Evolutionary conservation across 2,888 invertebrate species (phyloP), one percentile per base, ranked within the genome.

Genomic region (Deilephila elpenor): DNA sequence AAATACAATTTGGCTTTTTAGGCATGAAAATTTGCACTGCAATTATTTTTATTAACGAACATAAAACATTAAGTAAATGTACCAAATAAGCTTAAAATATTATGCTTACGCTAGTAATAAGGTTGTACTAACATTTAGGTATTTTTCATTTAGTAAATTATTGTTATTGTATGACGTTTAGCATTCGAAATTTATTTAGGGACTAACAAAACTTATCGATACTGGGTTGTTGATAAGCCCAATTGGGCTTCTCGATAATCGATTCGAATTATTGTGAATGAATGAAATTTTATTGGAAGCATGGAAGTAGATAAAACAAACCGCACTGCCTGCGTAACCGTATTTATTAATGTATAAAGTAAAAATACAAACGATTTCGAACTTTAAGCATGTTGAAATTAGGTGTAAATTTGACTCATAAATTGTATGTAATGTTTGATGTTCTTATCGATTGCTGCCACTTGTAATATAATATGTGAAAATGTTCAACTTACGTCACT

Each of bases 1-100:
- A 59, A 71, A 71, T 71, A 80, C 88, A 89, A 89, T 90, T 90
- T 90, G 90, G 89, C 89, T 89, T 86, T 78, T 86, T 88, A 88
- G 87, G 87, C 74, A 75, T 83, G 79, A 73, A 77, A 77, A 75
- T 76, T 80, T 75, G 80, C 81, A 88, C 84, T 84, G 80, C 84
- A 79, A 81, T 81, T 81, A 80, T 79, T 80, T 75, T 75, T 25
- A 25, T 25, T 51, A 67, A 67, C 17, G 44, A 67, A 51, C 73
- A 75, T 76, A 5, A 53, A 56, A 56, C 19, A 76, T 44, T 74
- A 71, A 79, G 73, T 78, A 77, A 77, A 76, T 77, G 83, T 87
- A 88, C 85, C 86, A 87, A 88, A 86, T 88, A 86, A 86, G 83
- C 79, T 80, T 79, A 84, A 77, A 82, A 78, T 81, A 79, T 79